Conservation (phyloP, 1,140 invertebrate genomes). For the Lanistes nyassanus region DNA sequence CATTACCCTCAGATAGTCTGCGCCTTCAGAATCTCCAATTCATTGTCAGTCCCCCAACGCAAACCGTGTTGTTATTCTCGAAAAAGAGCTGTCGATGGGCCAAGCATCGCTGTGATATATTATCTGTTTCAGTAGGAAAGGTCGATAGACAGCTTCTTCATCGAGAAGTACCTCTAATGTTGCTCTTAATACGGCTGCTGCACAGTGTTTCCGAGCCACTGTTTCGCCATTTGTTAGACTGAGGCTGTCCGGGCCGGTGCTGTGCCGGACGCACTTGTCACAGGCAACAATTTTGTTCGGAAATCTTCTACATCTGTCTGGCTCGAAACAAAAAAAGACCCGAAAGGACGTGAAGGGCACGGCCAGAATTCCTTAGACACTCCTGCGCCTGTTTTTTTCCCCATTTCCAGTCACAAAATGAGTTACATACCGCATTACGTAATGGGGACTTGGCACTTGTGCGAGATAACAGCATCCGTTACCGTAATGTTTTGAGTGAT, state of each 20-base stretch:
- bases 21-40: background rate
- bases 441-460: background rate
- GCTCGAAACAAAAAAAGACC: background rate
- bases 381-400: too few relatives aligned
- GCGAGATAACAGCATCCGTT: background rate
- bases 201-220: background rate
- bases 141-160: constrained; percentile 1
- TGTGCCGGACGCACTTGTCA: background rate
- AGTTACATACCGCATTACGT: background rate
- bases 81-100: background rate
- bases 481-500: background rate
- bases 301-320: background rate
- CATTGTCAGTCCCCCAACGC: background rate
- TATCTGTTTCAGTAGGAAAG: background rate
- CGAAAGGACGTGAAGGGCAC: background rate
- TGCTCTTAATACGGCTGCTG: background rate
- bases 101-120: background rate
- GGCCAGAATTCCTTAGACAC: background rate
- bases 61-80: background rate
- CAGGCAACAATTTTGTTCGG: background rate
- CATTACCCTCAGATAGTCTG: too few relatives aligned
- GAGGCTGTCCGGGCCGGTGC: background rate
- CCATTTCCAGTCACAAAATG: too few relatives aligned
- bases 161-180: too few relatives aligned
- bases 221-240: constrained; percentile 9